Base-by-base conservation (phyloP, 2,888 invertebrate species). In the Serrognathus titanus region DNA sequence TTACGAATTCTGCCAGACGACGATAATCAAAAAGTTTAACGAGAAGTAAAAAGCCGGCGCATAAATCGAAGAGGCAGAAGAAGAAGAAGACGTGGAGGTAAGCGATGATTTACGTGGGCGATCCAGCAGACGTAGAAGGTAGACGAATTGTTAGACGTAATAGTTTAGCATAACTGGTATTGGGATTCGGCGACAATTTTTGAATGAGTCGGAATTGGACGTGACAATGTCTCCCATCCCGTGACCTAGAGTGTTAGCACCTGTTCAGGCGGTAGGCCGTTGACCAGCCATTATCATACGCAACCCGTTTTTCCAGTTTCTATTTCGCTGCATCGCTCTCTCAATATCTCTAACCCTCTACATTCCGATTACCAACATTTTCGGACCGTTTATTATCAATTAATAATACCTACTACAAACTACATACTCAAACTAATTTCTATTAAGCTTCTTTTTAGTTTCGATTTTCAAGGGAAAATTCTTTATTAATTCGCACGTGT, bases 301-400 rank as follows among this genome's bases (percentile, higher is more conserved):
- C 72, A 73, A 76, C 76, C 68, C 72, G 75, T 75, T 72, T 73
- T 75, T 74, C 76, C 75, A 75, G 75, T 76, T 75, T 75, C 72
- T 72, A 72, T 71, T 72, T 71, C 71, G 71, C 68, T 69, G 67
- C 65, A 60, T 65, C 55, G 46, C 53, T 41, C 51, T 37, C 31
- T 46, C 47, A 49, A 48, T 56, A 56, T 51, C 51, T 56, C 47
- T 56, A 51, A 47, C 56, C 56, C 51, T 51, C 54, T 52, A 53
- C 58, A 58, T 58, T 58, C 58, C 58, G 54, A 51, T 54, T 53
- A 51, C 58, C 51, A 48, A 50, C 45, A 45, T 54, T 58, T 58
- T 58, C 54, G 50, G 51, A 38, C 51, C 49, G 53, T 51, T 53
- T 51, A 58, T 58, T 58, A 48, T 50, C 50, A 49, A 49, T 48